Base-by-base conservation (phyloP, 1,140 invertebrate species). In the Plodia interpunctella region DNA sequence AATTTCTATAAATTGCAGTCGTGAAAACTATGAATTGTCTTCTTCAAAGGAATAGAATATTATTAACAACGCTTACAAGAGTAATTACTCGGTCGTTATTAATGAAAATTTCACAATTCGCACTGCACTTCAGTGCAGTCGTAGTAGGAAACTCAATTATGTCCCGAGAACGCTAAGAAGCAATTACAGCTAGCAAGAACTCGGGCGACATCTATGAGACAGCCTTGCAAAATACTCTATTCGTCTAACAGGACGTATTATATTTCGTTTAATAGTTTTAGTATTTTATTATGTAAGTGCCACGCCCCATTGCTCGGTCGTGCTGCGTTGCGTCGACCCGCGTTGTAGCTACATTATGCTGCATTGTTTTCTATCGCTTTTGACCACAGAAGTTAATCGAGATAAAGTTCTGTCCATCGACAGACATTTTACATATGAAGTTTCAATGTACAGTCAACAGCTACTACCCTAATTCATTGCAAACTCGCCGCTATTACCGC, bases 81-180 rank as follows among this genome's bases (percentile, higher is more conserved):
- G 38, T 44, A 44, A 44, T 44, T 44, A 44, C 38, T 44, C 38
- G 15, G 38, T 44, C 13, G 38, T 44, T 44, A 44, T 44, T 44
- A 44, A 44, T 44, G 38, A 44, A 44, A 44, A 44, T 44, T 44
- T 44, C n/a, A 44, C 38, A 17, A 44, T 44, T 44, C 38, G 32
- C 32, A 35, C 2, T 25, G 21, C 21, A 25, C 21, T 32, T 11
- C 30, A 44, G 5, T 44, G 38, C 38, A 44, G 15, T 44, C 6
- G 38, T n/a, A 44, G 38, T 3, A 2, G 13, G 38, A 44, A 44
- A 44, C 38, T 44, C 38, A 44, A 44, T 15, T 44, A 35, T 17
- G 38, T 44, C 13, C 38, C 38, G 38, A 44, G 1, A 2, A 15
- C 38, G 15, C 38, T 44, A 44, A 44, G 38, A 17, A 44, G 10